Evolutionary conservation across 2,888 invertebrate genomes (phyloP).

Genomic region (Torymus texanus): DNA sequence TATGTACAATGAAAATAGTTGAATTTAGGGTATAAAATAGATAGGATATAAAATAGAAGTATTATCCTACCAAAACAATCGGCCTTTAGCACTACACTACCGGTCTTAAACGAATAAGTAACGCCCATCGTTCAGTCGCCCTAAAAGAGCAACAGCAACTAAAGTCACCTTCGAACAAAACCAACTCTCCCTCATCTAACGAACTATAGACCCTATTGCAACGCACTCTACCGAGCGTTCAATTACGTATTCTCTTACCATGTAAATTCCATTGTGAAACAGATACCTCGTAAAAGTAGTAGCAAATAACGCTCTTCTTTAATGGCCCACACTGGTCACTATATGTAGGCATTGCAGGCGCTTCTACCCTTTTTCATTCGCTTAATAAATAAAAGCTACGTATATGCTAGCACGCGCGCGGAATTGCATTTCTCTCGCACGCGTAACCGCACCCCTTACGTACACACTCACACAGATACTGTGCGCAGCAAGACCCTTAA

Average conservation of each 20-base stretch:
- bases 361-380: constrained; percentile 6
- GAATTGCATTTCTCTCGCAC: constrained; percentile 41
- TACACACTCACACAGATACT: background rate
- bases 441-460: constrained; percentile 5
- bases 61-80: too few relatives aligned
- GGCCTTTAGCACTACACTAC: too few relatives aligned
- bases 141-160: too few relatives aligned
- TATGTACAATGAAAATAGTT: too few relatives aligned
- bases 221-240: constrained; percentile 20
- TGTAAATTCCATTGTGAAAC: constrained; percentile 57
- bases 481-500: constrained; percentile 44
- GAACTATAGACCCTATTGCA: background rate
- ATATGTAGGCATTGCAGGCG: background rate
- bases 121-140: too few relatives aligned
- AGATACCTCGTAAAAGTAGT: constrained; percentile 53
- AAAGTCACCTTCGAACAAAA: too few relatives aligned
- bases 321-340: constrained; percentile 31
- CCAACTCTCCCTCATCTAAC: background rate
- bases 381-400: constrained; percentile 50
- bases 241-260: constrained; percentile 56
- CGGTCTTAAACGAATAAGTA: too few relatives aligned
- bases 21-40: too few relatives aligned
- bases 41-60: too few relatives aligned
- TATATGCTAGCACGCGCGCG: constrained; percentile 12
- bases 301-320: constrained; percentile 48